Percentiles rank a stretch among this genome's conserved stretches.
Evolutionary conservation across 1,140 invertebrate genomes (phyloP).

Genomic region (Sinonovacula constricta): DNA sequence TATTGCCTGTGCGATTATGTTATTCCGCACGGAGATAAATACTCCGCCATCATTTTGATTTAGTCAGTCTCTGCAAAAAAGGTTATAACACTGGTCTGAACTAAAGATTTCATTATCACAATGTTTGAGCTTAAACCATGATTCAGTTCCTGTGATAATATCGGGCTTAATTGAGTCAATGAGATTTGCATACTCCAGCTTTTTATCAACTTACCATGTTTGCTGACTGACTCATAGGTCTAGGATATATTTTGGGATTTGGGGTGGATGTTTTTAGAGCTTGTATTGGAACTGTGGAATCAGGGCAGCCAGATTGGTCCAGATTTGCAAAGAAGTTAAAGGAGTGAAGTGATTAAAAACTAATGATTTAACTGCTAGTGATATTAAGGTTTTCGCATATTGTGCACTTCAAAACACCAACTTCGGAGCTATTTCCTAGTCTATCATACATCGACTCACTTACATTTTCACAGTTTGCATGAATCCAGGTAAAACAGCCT

Average conservation of each 20-base stretch:
- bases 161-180: not conserved
- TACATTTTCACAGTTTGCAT: slow-evolving; percentile 4
- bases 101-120: slow-evolving; percentile 3
- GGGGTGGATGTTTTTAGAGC: not conserved
- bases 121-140: not conserved
- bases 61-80: not conserved
- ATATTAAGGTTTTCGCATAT: slow-evolving; percentile 7
- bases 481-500: not conserved
- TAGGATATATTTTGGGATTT: not conserved
- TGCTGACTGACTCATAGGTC: not conserved
- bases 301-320: not conserved
- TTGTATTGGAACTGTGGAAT: too few species aligned
- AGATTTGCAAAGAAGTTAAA: slow-evolving; percentile 2
- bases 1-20: not conserved
- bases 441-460: slow-evolving; percentile 3
- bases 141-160: not conserved
- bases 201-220: not conserved
- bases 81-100: not conserved
- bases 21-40: not conserved
- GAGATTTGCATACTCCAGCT: not conserved
- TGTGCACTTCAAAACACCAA: slow-evolving; percentile 14
- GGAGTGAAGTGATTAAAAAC: slow-evolving; percentile 7
- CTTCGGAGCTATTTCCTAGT: not conserved
- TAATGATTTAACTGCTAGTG: slow-evolving; percentile 1
- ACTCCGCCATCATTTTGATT: not conserved